These are phyloP conservation scores for Archegozetes longisetosus DNA, from an alignment of 1,140 invertebrate genomes.

Conservation along the genomic window DNA sequence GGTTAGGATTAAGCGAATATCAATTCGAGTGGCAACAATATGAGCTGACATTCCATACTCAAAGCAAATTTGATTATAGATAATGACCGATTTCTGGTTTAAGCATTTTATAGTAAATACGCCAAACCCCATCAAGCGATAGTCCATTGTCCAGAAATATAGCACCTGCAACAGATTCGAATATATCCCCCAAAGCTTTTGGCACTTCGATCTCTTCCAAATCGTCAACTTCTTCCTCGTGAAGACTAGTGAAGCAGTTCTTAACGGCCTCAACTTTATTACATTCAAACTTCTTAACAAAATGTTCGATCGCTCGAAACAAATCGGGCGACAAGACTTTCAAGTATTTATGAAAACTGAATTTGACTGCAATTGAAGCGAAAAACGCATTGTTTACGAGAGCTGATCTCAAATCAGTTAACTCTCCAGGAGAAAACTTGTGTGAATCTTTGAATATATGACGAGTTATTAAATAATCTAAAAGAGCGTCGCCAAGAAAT, in stretches of 20 bases:
- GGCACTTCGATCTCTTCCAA: conserved; percentile 63
- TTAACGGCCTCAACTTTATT: neutral
- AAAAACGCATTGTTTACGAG: conserved; percentile 92
- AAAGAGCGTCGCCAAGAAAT: conserved; percentile 43
- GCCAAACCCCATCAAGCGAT: conserved; percentile 61
- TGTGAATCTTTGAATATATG: conserved; percentile 60
- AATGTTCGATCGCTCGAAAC: conserved; percentile 11
- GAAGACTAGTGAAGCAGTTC: neutral
- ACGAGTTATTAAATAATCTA: conserved; percentile 75
- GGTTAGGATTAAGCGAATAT: too few relatives aligned
- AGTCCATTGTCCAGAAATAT: conserved; percentile 74
- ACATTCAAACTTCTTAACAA: conserved; percentile 7
- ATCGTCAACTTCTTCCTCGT: conserved; percentile 37
- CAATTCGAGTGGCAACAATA: too few relatives aligned
- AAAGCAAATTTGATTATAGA: neutral
- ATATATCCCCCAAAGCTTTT: conserved; percentile 84
- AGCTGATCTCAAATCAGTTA: conserved; percentile 81
- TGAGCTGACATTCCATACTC: neutral
- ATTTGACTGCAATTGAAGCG: conserved; percentile 67
- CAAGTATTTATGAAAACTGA: conserved; percentile 41
- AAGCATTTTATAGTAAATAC: conserved; percentile 48
- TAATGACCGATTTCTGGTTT: conserved; percentile 34
- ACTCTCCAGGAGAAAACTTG: conserved; percentile 51
- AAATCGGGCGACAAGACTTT: conserved; percentile 31
- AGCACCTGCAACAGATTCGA: conserved; percentile 80